Conservation (phyloP, 2,888 invertebrate genomes). For the Ophonus ardosiacus region DNA sequence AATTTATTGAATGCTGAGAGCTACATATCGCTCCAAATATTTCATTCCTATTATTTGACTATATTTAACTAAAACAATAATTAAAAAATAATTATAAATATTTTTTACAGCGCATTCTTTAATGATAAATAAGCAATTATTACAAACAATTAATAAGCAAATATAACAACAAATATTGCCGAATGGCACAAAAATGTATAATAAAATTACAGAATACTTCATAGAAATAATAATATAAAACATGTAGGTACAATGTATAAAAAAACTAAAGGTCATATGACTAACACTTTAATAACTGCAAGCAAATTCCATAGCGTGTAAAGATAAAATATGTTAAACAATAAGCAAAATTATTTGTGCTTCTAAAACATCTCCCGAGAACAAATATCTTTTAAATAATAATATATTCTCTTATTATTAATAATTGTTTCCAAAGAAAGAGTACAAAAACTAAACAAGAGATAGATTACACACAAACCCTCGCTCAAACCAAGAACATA, state of each 20-base stretch:
- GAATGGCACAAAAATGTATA: not conserved
- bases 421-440: constrained; percentile 1
- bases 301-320: not conserved
- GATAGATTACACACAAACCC: not conserved
- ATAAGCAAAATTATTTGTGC: not conserved
- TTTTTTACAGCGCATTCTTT: no score
- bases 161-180: not conserved
- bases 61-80: no score
- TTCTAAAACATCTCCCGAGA: not conserved
- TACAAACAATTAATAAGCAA: no score
- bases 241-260: not conserved
- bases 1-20: no score
- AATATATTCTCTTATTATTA: not conserved
- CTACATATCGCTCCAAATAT: no score
- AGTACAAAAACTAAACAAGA: constrained; percentile 16
- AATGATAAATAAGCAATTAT: no score
- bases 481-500: not conserved
- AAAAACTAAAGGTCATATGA: not conserved
- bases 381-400: constrained; percentile 4
- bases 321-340: not conserved
- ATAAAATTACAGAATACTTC: not conserved
- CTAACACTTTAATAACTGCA: not conserved
- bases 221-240: not conserved
- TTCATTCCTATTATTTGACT: no score
- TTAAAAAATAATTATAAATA: no score